phyloP scores from a whole-genome alignment of 2,888 invertebrate genomes.

The Lasioglossum calceatum region DNA sequence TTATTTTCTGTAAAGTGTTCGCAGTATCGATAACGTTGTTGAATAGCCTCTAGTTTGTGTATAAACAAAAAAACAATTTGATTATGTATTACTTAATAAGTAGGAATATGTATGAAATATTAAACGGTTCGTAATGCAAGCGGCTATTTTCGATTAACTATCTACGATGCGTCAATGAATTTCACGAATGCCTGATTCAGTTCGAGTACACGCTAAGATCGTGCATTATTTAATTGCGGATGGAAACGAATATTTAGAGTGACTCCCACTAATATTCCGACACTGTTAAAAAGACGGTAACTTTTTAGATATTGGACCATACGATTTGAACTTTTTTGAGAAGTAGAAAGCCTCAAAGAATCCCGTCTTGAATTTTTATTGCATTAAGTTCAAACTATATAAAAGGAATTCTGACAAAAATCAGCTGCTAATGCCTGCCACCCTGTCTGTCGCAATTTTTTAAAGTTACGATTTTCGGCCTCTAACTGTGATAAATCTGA shows the following conservation, averaged over 20 bases:
- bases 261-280: no score
- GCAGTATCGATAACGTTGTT: constrained; percentile 78
- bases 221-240: constrained; percentile 6
- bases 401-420: no score
- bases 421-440: no score
- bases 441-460: no score
- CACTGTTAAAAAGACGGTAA: no score
- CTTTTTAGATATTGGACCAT: no score
- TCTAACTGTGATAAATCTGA: no score
- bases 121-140: constrained; percentile 34
- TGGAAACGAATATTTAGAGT: background rate
- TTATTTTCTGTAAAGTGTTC: constrained; percentile 70
- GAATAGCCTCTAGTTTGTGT: constrained; percentile 81
- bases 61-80: constrained; percentile 71
- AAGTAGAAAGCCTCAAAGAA: no score
- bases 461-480: no score
- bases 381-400: no score
- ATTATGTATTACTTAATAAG: constrained; percentile 80
- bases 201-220: constrained; percentile 2
- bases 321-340: no score
- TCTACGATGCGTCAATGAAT: constrained; percentile 17
- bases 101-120: constrained; percentile 57
- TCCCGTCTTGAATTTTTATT: no score
- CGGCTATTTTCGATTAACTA: constrained; percentile 31
- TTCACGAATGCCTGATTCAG: constrained; percentile 30